These are phyloP conservation scores for Morpho deidamia DNA, from an alignment of 2,888 invertebrate genomes.

Conservation along the genomic window DNA sequence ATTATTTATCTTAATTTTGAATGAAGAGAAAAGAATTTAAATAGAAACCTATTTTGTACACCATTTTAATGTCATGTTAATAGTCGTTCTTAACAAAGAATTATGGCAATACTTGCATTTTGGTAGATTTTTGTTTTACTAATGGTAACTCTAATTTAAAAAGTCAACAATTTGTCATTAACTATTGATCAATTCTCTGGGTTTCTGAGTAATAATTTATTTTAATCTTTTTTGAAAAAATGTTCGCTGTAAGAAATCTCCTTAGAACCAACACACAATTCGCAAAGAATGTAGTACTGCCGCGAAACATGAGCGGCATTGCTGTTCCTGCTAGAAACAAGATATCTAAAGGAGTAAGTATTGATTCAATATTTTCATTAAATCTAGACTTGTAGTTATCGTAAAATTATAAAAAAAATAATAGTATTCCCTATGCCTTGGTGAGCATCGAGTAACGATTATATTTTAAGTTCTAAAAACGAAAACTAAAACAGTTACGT, in stretches of 20 bases:
- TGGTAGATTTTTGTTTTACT: too few species aligned
- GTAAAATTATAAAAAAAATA: neutral
- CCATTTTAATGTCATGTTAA: too few species aligned
- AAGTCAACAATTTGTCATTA: too few species aligned
- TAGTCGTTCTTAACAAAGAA: too few species aligned
- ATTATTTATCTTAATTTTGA: too few species aligned
- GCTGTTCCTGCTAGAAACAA: slow-evolving; percentile 50
- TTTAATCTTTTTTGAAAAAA: slow-evolving; percentile 34
- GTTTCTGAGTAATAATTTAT: slow-evolving; percentile 1
- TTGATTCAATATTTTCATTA: neutral
- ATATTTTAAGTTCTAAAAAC: too few species aligned
- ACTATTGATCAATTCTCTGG: neutral
- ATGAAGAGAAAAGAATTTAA: too few species aligned
- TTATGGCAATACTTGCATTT: too few species aligned
- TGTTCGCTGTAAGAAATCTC: slow-evolving; percentile 54
- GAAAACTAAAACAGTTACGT: slow-evolving; percentile 17
- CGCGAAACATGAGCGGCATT: slow-evolving; percentile 57
- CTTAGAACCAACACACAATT: slow-evolving; percentile 48
- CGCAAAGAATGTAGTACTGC: slow-evolving; percentile 51
- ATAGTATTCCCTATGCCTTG: too few species aligned
- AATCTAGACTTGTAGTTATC: neutral
- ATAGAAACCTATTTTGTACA: too few species aligned
- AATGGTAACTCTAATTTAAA: too few species aligned
- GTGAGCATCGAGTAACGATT: too few species aligned
- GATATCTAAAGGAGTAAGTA: slow-evolving; percentile 52